Evolutionary conservation across 1,140 invertebrate species (phyloP).

Genomic region (Lamellibrachia luymesi): DNA sequence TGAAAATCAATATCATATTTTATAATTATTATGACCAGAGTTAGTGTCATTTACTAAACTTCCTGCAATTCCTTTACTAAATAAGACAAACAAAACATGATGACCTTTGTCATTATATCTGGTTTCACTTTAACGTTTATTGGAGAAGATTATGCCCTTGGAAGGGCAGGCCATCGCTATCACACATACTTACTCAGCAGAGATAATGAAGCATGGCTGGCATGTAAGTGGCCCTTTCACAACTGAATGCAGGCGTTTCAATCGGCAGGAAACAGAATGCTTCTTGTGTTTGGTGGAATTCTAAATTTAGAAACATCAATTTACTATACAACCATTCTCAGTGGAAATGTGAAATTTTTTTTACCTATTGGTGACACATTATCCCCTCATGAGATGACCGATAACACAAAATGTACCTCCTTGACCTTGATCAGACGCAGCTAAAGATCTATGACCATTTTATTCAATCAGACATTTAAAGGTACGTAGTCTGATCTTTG

Average conservation of each 20-base stretch:
- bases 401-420: too few relatives aligned
- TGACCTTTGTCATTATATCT: background rate
- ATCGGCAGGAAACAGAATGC: background rate
- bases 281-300: background rate
- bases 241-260: background rate
- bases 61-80: background rate
- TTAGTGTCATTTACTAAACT: background rate
- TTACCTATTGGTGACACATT: too few relatives aligned
- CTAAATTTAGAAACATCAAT: background rate
- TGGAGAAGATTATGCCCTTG: background rate
- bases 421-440: too few relatives aligned
- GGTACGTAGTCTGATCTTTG: too few relatives aligned
- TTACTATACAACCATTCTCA: background rate
- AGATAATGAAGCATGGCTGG: background rate
- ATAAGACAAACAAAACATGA: background rate
- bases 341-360: too few relatives aligned
- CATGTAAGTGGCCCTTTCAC: background rate
- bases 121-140: background rate
- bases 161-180: background rate
- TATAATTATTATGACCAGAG: background rate
- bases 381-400: too few relatives aligned
- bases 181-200: background rate
- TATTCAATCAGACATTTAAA: too few relatives aligned
- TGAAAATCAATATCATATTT: too few relatives aligned
- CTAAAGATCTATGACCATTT: too few relatives aligned